phyloP scores from a whole-genome alignment of 2,888 invertebrate species.

The Sylvicola fuscatus region DNA sequence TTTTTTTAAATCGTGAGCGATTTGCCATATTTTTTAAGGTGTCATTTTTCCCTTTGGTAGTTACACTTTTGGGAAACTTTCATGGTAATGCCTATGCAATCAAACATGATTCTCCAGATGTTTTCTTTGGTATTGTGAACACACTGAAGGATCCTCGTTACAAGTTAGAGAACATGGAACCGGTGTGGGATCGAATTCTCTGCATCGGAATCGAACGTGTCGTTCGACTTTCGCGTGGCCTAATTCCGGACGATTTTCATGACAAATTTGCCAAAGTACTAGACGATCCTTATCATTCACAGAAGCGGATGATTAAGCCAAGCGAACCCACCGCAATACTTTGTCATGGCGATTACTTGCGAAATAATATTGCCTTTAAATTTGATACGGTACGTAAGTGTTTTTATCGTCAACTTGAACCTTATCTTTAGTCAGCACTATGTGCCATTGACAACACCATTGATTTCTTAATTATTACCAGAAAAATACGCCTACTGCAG shows the following conservation, averaged over 20 bases:
- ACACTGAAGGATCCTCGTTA: slow-evolving; percentile 16
- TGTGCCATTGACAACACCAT: too few relatives aligned
- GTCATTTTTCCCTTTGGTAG: slow-evolving; percentile 6
- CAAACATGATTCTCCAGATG: slow-evolving; percentile 11
- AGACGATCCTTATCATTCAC: slow-evolving; percentile 9
- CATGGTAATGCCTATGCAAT: slow-evolving; percentile 20
- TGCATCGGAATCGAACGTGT: too few relatives aligned
- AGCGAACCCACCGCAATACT: slow-evolving; percentile 18
- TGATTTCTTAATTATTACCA: slow-evolving; percentile 21
- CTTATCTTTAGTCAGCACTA: too few relatives aligned
- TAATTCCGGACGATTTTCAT: slow-evolving; percentile 14
- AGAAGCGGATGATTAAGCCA: slow-evolving; percentile 15
- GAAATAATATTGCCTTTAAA: slow-evolving; percentile 22
- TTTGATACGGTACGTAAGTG: slow-evolving; percentile 16
- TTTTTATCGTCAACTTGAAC: too few relatives aligned
- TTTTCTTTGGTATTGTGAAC: slow-evolving; percentile 12
- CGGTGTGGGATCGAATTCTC: too few relatives aligned
- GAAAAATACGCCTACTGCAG: slow-evolving; percentile 11
- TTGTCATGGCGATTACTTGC: slow-evolving; percentile 22
- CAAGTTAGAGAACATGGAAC: background rate
- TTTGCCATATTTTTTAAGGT: too few relatives aligned
- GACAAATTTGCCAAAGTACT: slow-evolving; percentile 10
- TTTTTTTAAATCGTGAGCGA: too few relatives aligned
- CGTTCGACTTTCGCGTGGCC: slow-evolving; percentile 8
- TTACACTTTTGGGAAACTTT: slow-evolving; percentile 16